Conservation (phyloP, 2,797 vertebrate genomes). For the Rhabdophis nuchalis region DNA sequence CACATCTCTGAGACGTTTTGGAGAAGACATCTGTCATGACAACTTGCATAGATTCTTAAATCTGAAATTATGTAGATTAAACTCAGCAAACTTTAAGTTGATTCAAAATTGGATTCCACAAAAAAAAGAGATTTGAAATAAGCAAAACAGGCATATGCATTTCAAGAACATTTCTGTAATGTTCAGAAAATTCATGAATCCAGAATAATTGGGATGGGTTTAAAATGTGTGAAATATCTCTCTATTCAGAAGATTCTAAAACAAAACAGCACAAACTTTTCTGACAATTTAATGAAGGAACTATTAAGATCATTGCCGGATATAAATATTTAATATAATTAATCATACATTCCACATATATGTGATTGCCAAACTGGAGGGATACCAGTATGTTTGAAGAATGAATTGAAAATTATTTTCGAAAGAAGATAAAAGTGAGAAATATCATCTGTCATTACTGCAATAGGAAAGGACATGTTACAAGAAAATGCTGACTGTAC, state of each 20-base stretch:
- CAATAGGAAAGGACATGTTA: neutral
- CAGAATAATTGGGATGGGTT: neutral
- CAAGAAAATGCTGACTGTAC: neutral
- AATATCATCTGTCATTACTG: neutral
- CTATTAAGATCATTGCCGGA: neutral
- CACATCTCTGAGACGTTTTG: neutral
- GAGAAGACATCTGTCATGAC: neutral
- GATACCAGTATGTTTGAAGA: neutral
- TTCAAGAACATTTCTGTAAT: neutral
- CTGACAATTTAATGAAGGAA: neutral
- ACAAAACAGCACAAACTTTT: neutral
- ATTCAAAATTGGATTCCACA: neutral
- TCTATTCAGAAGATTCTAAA: neutral
- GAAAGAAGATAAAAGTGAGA: neutral
- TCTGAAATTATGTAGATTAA: neutral
- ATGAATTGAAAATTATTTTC: neutral
- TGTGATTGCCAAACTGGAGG: neutral
- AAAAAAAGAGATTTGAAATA: neutral
- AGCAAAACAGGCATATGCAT: neutral
- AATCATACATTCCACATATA: neutral
- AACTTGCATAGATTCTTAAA: neutral
- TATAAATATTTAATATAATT: neutral
- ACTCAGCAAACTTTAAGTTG: neutral
- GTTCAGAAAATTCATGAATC: neutral
- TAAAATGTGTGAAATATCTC: neutral